Evolutionary conservation across 2,113 vertebrate species (phyloP).

Genomic region (Seriola aureovittata): DNA sequence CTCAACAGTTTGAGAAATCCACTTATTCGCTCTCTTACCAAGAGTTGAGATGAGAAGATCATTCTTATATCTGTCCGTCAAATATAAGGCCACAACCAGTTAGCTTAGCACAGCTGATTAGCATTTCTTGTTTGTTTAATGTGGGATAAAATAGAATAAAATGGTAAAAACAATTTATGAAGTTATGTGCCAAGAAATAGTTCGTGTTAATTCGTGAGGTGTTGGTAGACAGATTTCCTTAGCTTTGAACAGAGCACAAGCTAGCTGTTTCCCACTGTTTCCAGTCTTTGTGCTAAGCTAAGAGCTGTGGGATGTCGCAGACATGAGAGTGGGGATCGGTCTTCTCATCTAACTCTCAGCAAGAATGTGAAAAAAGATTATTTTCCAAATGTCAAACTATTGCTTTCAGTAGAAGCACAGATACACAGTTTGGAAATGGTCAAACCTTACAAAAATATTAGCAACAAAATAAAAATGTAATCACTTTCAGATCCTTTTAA

Average conservation of each 20-base stretch:
- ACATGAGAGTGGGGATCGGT: not conserved
- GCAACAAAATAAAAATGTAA: not conserved
- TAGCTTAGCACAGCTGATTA: not conserved
- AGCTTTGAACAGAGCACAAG: not conserved
- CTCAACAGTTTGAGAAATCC: not conserved
- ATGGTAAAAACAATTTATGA: not conserved
- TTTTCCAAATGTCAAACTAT: not conserved
- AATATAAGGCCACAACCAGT: not conserved
- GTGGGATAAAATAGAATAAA: not conserved
- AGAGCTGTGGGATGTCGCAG: not conserved
- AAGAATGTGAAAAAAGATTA: not conserved
- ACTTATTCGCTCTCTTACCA: too few relatives aligned
- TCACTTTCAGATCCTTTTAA: not conserved
- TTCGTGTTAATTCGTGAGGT: not conserved
- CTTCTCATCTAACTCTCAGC: not conserved
- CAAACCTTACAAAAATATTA: not conserved
- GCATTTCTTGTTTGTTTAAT: not conserved
- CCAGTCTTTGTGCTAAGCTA: not conserved
- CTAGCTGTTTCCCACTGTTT: not conserved
- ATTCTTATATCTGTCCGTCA: not conserved
- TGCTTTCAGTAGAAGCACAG: too few relatives aligned
- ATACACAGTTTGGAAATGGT: too few relatives aligned
- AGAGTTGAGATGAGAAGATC: not conserved
- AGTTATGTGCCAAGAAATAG: too few relatives aligned
- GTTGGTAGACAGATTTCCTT: not conserved